Percentiles rank a stretch among this genome's conserved stretches.
These are phyloP conservation scores for Harlomillsia oculata DNA, from an alignment of 1,140 invertebrate species.

Conservation along the genomic window DNA sequence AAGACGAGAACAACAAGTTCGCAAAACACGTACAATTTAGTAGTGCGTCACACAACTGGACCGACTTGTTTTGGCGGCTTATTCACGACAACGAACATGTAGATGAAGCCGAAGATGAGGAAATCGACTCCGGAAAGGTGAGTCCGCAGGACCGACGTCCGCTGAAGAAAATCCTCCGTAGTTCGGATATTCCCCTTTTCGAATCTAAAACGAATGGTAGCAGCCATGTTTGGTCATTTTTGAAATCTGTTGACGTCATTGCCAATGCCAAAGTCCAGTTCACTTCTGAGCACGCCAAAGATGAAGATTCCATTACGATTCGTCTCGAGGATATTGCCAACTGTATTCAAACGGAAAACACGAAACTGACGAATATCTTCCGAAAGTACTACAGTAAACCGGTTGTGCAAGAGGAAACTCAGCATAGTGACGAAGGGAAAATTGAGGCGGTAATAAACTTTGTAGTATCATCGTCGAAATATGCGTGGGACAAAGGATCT, in stretches of 20 bases:
- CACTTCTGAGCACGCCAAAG: neutral
- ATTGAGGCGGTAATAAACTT: no score
- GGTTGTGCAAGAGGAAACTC: neutral
- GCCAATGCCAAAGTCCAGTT: neutral
- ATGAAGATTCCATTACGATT: neutral
- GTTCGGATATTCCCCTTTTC: neutral
- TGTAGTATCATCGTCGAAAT: no score
- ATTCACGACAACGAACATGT: no score
- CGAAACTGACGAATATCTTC: neutral
- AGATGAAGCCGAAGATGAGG: no score
- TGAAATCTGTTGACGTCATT: neutral
- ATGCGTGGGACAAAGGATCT: neutral
- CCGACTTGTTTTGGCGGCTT: no score
- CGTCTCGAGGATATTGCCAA: neutral
- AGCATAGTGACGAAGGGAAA: neutral
- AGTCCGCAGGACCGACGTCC: no score
- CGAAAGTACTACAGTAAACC: neutral
- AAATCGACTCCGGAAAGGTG: no score
- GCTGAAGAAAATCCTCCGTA: no score
- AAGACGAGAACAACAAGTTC: no score
- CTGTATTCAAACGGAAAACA: neutral
- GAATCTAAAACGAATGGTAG: neutral
- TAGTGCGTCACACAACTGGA: no score
- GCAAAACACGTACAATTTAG: no score
- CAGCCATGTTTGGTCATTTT: neutral